Evolutionary conservation across 2,888 invertebrate genomes (phyloP).

Genomic region (Lithosia quadra): DNA sequence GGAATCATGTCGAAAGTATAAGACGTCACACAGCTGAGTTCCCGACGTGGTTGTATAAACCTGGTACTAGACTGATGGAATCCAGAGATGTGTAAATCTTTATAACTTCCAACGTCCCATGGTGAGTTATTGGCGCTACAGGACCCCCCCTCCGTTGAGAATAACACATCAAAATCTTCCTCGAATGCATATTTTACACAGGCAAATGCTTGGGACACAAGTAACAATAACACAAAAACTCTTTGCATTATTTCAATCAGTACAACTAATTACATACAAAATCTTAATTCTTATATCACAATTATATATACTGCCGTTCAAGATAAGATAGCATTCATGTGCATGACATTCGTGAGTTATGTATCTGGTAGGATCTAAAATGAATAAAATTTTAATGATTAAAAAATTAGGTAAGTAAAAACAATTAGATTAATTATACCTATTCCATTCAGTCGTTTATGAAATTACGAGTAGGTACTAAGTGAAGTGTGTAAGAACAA

Average conservation of each 20-base stretch:
- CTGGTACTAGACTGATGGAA: not conserved
- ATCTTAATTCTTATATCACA: not conserved
- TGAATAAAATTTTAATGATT: not conserved
- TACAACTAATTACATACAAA: not conserved
- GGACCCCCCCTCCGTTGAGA: not conserved
- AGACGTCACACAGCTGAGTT: not conserved
- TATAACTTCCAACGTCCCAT: not conserved
- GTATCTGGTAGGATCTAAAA: no score
- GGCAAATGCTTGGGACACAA: not conserved
- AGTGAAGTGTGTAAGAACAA: no score
- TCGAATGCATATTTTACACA: slow-evolving; percentile 14
- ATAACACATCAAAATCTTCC: not conserved
- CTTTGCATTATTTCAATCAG: not conserved
- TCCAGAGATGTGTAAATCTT: not conserved
- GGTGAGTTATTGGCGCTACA: not conserved
- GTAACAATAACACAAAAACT: slow-evolving; percentile 1
- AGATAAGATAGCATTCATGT: slow-evolving; percentile 13
- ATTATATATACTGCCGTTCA: not conserved
- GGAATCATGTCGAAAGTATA: slow-evolving; percentile 1
- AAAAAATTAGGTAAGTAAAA: not conserved
- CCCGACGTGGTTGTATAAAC: not conserved
- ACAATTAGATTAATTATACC: no score
- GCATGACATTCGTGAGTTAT: not conserved
- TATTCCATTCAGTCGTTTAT: no score
- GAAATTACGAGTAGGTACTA: no score